Evolutionary conservation across 2,888 invertebrate genomes (phyloP), one percentile per base, ranked within the genome.

Genomic region (Diaperis boleti): DNA sequence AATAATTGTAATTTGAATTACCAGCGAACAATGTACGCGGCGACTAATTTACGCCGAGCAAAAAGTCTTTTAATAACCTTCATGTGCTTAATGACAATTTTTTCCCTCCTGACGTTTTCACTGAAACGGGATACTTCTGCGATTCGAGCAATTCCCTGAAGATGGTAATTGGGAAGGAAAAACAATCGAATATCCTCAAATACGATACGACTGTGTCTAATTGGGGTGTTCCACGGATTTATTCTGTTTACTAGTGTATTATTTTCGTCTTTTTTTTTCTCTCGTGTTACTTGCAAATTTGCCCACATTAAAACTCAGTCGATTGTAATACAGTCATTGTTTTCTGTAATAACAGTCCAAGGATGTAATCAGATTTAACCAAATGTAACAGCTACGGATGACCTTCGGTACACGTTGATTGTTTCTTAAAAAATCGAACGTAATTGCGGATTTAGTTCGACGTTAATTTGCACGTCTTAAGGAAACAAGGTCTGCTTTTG

Each of bases 41-140:
- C 54, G 39, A 54, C 62, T 56, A 62, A 62, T 62, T 55, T 55
- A 45, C 31, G n/a, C 39, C n/a, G 10, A 37, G 8, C 20, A 62
- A 62, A 62, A 62, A 62, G 55, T 54, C 47, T 55, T 56, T 62
- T 62, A 56, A 62, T 62, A 56, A 55, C 62, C 62, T 62, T 55
- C 61, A 61, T 61, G 61, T 52, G 52, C 35, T 61, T 62, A 62
- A 62, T 62, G 62, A 62, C 62, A 49, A 47, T 22, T 62, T 56
- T 62, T 62, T 62, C 52, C 22, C 13, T 15, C 5, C 10, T 18
- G 41, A 14, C 14, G 29, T 29, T 42, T 18, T 29, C 14, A 29
- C 3, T 18, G 45, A 45, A 42, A 42, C 42, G 42, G 3, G 42
- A 18, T 14, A 18, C 10, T 20, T 11, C 20, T 20, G 42, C 13